Percentiles rank a stretch among this genome's conserved stretches.
Evolutionary conservation across 2,113 vertebrate species (phyloP).

Genomic region (Pheucticus melanocephalus): DNA sequence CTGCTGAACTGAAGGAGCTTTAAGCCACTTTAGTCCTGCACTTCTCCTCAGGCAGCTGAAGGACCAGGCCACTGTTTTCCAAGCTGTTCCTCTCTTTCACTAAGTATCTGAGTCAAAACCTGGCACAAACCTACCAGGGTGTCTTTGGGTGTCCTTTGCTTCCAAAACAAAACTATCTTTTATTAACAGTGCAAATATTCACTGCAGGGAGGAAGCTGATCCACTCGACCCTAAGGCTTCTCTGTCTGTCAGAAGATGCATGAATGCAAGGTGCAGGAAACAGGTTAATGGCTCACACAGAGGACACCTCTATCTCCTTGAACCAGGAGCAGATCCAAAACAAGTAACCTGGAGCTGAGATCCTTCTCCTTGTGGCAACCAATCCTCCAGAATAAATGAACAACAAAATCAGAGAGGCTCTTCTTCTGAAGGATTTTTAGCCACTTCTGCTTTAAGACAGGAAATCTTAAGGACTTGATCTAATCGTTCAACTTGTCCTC

Average conservation of each 20-base stretch:
- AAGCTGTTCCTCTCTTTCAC: background rate
- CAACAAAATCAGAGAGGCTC: background rate
- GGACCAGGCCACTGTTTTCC: background rate
- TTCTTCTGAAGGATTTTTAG: background rate
- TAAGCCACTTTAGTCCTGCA: background rate
- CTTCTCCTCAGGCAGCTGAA: background rate
- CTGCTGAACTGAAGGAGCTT: background rate
- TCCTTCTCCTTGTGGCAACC: background rate
- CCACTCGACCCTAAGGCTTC: background rate
- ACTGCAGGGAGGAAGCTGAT: background rate
- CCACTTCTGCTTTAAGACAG: background rate
- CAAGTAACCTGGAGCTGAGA: background rate
- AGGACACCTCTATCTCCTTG: background rate
- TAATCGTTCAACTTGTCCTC: background rate
- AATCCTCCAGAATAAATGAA: background rate
- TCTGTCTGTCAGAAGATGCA: background rate
- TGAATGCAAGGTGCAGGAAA: background rate
- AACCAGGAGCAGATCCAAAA: background rate
- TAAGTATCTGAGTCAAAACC: background rate
- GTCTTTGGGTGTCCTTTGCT: background rate
- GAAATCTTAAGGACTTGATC: background rate
- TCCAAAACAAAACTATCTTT: background rate
- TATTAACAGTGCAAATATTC: background rate
- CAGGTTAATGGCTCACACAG: background rate
- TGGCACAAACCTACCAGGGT: background rate